These are phyloP conservation scores for Aurelia sp. DNA, from an alignment of 30 jellyfish, hydroid and myxozoan genomes.

Conservation along the genomic window DNA sequence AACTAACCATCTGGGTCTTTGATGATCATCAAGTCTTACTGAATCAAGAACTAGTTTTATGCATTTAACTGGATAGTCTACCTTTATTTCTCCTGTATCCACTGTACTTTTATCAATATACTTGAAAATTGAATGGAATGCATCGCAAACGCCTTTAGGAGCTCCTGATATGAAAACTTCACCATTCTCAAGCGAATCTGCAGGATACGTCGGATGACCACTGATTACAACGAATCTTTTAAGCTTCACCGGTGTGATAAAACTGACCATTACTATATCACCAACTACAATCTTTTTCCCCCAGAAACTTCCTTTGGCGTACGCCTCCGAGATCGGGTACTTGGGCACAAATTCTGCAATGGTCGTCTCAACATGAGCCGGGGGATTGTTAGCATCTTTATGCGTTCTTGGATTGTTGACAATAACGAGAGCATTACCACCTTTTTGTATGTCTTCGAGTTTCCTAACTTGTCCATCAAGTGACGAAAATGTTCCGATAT, in stretches of 20 bases:
- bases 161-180: conserved; percentile 74
- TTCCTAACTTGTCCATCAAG: conserved; percentile 92
- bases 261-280: conserved; percentile 58
- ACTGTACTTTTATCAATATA: conserved; percentile 23
- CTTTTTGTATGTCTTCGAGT: conserved; percentile 75
- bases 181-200: conserved; percentile 67
- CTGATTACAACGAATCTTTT: conserved; percentile 72
- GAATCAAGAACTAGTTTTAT: conserved; percentile 51
- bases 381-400: no score
- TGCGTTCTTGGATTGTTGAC: conserved; percentile 80
- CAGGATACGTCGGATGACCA: conserved; percentile 80
- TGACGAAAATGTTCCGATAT: conserved; percentile 91
- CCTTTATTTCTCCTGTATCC: conserved; percentile 24
- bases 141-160: conserved; percentile 43
- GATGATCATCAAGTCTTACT: conserved; percentile 72
- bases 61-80: conserved; percentile 76
- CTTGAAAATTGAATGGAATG: conserved; percentile 15
- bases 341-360: conserved; percentile 67
- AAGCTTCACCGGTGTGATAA: conserved; percentile 40
- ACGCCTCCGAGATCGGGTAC: conserved; percentile 66
- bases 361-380: conserved; percentile 44
- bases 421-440: conserved; percentile 7
- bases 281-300: conserved; percentile 73
- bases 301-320: conserved; percentile 85
- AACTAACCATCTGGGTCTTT: conserved; percentile 79